Evolutionary conservation across 2,113 vertebrate species (phyloP), one percentile per base, ranked within the genome.

Genomic region (Corapipo altera): DNA sequence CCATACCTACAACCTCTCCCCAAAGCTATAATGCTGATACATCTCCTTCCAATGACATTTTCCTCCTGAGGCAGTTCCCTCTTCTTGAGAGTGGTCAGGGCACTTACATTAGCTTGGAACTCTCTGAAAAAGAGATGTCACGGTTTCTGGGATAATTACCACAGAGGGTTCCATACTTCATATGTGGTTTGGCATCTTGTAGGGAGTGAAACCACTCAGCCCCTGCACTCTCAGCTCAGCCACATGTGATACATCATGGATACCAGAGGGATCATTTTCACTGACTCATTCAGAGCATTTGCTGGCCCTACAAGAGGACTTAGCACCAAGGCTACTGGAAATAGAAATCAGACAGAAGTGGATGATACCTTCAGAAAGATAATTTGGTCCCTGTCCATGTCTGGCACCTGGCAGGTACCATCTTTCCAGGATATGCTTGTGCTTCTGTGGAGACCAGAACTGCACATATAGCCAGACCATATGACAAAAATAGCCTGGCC

Each of bases 381-480:
- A 12, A 62, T 46, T 57, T 55, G 33, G 21, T 21, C 23, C 28
- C 15, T 52, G 22, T 11, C 20, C 32, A 14, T 33, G 46, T 6
- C n/a, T 37, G 15, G 11, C 27, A 43, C 8, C 23, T 71, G 28
- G 17, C 27, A 49, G 27, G 23, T 64, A 37, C 16, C 19, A 30
- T 21, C 49, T 43, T 55, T 66, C 35, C 2, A 1, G 44, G 18
- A 51, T 19, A 11, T 12, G 28, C 17, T 23, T 39, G 24, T n/a
- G 46, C 41, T 5, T 10, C 12, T 18, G 9, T 55, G 57, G 37
- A 61, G 51, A 75, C 15, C 64, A 28, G 21, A 11, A 22, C 5
- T 1, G 0, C 33, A 44, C 28, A 24, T 18, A 24, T 5, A 32
- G 28, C 44, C 6, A 33, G 28, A 21, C 9, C 58, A 7, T 59